Base-by-base conservation (phyloP, 1,140 invertebrate species). In the Drosophila busckii region DNA sequence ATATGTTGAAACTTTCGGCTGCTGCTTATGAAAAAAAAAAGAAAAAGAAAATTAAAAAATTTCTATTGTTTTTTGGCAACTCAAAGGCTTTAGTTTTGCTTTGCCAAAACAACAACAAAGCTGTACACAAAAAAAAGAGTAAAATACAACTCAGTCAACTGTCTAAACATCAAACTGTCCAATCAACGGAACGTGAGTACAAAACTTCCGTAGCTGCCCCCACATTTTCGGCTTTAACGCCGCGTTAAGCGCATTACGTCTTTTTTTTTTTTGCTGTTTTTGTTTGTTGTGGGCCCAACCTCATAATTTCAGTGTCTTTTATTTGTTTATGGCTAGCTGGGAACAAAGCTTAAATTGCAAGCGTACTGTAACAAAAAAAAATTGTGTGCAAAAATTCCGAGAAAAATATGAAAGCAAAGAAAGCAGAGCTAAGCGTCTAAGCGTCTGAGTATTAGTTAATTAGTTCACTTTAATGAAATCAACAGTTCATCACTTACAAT, bases 221-320 rank as follows among this genome's bases (percentile, higher is more conserved):
- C 19, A 12, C 15, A 45, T 23, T 42, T 41, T 13, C 7, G 12
- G 40, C 5, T 3, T 26, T 15, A 6, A 22, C 6, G 17, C 25
- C 12, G 44, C 4, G 41, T 34, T 78, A 78, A 73, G 67, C 63
- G 54, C 63, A 54, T 73, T 73, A 78, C 62, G 35, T 31, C 16
- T 8, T 62, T 78, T 63, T 8, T 62, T 78, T 63, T 58, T 64
- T 80, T 71, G 59, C 68, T 56, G 49, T 68, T 71, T 70, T 68
- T 12, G n/a, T n/a, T n/a, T n/a, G n/a, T n/a, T n/a, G n/a, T n/a
- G n/a, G 56, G 46, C 13, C 54, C 26, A 38, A 54, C 37, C 64
- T 31, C 49, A 19, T 60, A 54, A 56, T 40, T 31, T 53, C 32
- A 45, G 63, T 68, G 61, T 55, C 40, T 50, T 55, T 70, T 70